These are phyloP conservation scores for Atlantisia rogersi DNA, from an alignment of 2,113 vertebrate species.

Conservation along the genomic window DNA sequence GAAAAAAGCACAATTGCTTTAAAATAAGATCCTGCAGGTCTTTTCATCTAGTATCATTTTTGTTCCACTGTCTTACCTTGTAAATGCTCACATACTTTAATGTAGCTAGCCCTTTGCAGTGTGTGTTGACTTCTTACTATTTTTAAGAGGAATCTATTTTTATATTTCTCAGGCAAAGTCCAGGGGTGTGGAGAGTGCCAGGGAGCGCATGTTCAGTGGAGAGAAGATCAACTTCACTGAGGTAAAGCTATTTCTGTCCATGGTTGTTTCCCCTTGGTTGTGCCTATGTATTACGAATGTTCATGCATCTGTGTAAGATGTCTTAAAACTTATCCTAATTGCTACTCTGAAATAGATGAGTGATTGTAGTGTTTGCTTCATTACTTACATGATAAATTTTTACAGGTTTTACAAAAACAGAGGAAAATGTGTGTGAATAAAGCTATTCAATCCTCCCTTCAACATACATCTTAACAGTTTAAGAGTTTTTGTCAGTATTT, in stretches of 20 bases:
- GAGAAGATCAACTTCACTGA: constrained; percentile 98
- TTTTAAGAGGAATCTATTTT: constrained; percentile 7
- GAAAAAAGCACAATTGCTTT: background rate
- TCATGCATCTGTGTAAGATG: background rate
- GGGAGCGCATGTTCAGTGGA: constrained; percentile 91
- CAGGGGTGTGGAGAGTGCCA: constrained; percentile 87
- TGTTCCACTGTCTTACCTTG: background rate
- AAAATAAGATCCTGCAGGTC: background rate
- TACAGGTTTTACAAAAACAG: background rate
- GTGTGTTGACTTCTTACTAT: background rate
- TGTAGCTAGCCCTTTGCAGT: background rate
- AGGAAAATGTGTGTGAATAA: background rate
- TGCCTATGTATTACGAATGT: background rate
- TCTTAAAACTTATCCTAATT: background rate
- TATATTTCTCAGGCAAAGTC: constrained; percentile 85
- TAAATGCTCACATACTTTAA: background rate
- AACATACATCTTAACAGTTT: background rate
- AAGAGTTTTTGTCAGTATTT: background rate
- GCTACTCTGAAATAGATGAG: background rate
- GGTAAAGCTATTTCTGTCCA: constrained; percentile 73
- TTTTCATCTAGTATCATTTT: background rate
- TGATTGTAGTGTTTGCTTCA: background rate
- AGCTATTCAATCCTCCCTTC: background rate
- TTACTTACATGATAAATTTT: background rate
- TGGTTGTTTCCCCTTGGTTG: background rate